phyloP scores from a whole-genome alignment of 2,797 vertebrate genomes.

The Pteropus rufus region DNA sequence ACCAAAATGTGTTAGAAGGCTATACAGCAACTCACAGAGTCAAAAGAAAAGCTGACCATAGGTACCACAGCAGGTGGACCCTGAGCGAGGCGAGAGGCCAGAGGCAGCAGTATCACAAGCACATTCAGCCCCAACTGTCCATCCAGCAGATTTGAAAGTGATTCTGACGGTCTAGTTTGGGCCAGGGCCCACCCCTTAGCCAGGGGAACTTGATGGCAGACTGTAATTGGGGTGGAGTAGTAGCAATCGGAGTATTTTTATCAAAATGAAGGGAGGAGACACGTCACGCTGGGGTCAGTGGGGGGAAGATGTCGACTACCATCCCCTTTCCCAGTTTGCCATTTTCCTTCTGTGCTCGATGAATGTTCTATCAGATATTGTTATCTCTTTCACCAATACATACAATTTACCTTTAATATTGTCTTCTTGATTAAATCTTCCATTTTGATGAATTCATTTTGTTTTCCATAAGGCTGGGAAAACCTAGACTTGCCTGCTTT shows the following conservation, averaged over 20 bases:
- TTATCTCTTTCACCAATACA: not conserved
- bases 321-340: not conserved
- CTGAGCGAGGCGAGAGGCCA: rapidly evolving
- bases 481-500: not conserved
- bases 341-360: not conserved
- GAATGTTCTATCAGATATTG: not conserved
- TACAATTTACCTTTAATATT: not conserved
- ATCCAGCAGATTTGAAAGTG: not conserved
- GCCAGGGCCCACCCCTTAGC: no score
- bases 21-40: not conserved
- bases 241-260: not conserved
- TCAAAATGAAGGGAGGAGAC: not conserved
- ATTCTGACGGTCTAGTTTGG: not conserved
- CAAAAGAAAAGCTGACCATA: not conserved
- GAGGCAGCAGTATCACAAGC: no score
- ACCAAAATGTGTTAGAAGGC: not conserved
- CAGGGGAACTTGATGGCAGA: not conserved
- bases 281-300: rapidly evolving
- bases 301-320: not conserved
- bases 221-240: rapidly evolving
- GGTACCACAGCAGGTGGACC: not conserved
- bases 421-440: not conserved
- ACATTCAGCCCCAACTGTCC: rapidly evolving
- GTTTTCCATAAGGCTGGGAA: not conserved
- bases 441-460: not conserved